A percentile compares a stretch with the other conserved stretches of the same genome.
These are phyloP conservation scores for Echinops telfairi DNA, from an alignment of 2,113 vertebrate species.

Conservation along the genomic window DNA sequence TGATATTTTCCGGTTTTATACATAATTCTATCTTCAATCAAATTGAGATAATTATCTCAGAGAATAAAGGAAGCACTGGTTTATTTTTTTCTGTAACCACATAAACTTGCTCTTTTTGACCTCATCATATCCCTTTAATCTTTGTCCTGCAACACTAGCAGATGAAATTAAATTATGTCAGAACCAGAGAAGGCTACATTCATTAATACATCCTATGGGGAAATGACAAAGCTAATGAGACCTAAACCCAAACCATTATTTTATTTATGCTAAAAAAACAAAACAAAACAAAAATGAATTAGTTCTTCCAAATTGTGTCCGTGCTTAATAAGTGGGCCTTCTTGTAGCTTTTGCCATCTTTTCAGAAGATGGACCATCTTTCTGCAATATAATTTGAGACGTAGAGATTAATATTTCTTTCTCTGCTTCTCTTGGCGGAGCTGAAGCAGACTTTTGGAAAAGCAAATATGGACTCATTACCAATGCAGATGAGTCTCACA, in stretches of 20 bases:
- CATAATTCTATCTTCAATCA: conserved; percentile 64
- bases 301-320: background rate
- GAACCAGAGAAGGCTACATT: background rate
- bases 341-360: background rate
- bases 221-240: conserved; percentile 1
- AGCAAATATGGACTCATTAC: conserved; percentile 85
- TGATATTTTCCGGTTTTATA: conserved; percentile 69
- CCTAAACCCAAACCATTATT: background rate
- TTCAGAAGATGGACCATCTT: conserved; percentile 15
- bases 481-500: conserved; percentile 89
- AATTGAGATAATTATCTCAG: conserved; percentile 66
- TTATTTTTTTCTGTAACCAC: conserved; percentile 74
- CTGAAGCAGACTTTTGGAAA: conserved; percentile 55
- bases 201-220: conserved; percentile 34
- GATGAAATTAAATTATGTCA: conserved; percentile 5
- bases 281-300: no score
- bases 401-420: conserved; percentile 32
- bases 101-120: conserved; percentile 55
- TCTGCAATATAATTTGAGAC: conserved; percentile 47
- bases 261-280: conserved; percentile 30
- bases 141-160: background rate
- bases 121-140: conserved; percentile 66
- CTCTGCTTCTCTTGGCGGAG: conserved; percentile 57
- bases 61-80: conserved; percentile 50
- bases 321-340: conserved; percentile 44